These are phyloP conservation scores for Physeter macrocephalus DNA, from an alignment of 2,113 vertebrate species.

Conservation along the genomic window DNA sequence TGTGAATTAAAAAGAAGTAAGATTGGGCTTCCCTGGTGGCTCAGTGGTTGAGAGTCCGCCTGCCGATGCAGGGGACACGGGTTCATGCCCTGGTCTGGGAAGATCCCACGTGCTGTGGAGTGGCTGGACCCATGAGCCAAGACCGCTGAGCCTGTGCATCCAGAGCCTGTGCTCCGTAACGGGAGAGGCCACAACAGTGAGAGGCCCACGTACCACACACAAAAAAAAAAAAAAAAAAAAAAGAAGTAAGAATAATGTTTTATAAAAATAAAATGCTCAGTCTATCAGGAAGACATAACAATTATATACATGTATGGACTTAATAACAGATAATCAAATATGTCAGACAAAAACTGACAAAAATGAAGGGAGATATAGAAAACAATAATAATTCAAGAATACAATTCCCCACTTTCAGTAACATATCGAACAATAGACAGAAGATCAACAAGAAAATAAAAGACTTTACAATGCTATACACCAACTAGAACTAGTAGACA, in stretches of 20 bases:
- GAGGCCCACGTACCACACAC: too few species aligned
- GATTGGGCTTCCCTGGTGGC: too few species aligned
- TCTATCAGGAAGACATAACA: not conserved
- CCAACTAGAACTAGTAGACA: not conserved
- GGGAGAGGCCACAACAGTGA: too few species aligned
- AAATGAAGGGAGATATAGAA: not conserved
- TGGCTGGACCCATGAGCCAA: too few species aligned
- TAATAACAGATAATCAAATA: not conserved
- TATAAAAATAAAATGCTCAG: too few species aligned
- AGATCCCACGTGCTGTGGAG: too few species aligned
- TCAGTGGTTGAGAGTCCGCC: too few species aligned
- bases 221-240: not conserved
- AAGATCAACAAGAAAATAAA: not conserved
- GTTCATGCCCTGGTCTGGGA: too few species aligned
- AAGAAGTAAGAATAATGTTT: not conserved
- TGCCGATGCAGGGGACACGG: too few species aligned
- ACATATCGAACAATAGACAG: not conserved
- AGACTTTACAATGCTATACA: not conserved
- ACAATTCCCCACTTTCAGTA: not conserved
- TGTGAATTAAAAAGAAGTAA: not conserved
- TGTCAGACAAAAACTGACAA: not conserved
- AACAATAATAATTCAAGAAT: not conserved
- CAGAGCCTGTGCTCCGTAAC: too few species aligned
- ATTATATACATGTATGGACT: not conserved
- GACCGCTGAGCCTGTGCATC: too few species aligned